Conservation (phyloP, 2,888 invertebrate genomes). For the Microdon myrmicae region DNA sequence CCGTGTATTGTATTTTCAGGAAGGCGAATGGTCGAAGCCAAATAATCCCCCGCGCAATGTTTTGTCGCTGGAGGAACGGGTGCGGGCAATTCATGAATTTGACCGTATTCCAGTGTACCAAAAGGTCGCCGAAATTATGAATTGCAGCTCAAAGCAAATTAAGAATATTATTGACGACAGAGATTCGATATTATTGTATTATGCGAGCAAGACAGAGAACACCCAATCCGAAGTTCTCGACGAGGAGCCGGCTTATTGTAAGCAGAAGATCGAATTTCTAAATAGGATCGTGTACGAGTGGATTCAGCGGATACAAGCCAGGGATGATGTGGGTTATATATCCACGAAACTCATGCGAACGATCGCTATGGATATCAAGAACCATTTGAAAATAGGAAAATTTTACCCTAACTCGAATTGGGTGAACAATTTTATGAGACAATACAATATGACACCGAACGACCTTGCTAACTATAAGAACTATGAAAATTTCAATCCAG, state of each 20-base stretch:
- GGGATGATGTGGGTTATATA: constrained; percentile 54
- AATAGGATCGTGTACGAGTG: constrained; percentile 61
- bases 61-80: constrained; percentile 57
- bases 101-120: constrained; percentile 61
- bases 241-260: too few species aligned
- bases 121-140: constrained; percentile 61
- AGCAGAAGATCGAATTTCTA: constrained; percentile 58
- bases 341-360: too few species aligned
- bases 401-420: constrained; percentile 53
- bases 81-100: constrained; percentile 59
- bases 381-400: constrained; percentile 54
- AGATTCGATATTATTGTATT: constrained; percentile 59
- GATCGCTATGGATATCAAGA: constrained; percentile 54
- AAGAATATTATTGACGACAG: constrained; percentile 60
- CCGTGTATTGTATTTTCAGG: too few species aligned
- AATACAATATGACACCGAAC: constrained; percentile 47
- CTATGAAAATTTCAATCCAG: too few species aligned
- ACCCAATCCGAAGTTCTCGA: constrained; percentile 41
- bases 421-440: constrained; percentile 53
- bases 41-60: constrained; percentile 55
- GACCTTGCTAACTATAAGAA: too few species aligned
- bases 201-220: constrained; percentile 31
- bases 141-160: constrained; percentile 63
- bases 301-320: constrained; percentile 59
- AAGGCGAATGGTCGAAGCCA: too few species aligned